These are phyloP conservation scores for Sinosuthora webbiana DNA, from an alignment of 2,113 vertebrate genomes.

Conservation along the genomic window DNA sequence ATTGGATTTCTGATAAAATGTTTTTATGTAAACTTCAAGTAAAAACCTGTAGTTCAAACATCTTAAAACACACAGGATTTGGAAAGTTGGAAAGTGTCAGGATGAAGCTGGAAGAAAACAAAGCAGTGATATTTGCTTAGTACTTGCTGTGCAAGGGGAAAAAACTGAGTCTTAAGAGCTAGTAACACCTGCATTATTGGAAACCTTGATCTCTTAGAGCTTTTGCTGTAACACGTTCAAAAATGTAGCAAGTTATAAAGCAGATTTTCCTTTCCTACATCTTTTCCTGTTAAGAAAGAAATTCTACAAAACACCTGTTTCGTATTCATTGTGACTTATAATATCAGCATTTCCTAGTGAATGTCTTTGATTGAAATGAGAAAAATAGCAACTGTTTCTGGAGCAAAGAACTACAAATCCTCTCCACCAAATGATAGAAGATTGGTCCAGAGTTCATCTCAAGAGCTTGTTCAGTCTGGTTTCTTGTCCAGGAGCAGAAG, in stretches of 20 bases:
- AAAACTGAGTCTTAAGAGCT: not conserved
- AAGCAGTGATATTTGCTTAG: not conserved
- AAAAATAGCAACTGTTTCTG: not conserved
- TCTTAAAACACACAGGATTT: not conserved
- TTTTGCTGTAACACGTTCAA: not conserved
- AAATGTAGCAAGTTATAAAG: not conserved
- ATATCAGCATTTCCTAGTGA: not conserved
- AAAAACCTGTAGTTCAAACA: not conserved
- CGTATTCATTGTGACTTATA: not conserved
- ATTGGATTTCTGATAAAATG: not conserved
- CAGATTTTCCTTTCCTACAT: not conserved
- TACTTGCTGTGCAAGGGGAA: not conserved
- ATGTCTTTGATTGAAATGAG: not conserved
- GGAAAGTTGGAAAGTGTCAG: not conserved
- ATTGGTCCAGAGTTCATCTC: not conserved
- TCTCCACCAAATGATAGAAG: not conserved
- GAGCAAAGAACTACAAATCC: not conserved
- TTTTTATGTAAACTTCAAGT: not conserved
- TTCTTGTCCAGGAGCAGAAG: not conserved
- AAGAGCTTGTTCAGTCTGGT: not conserved
- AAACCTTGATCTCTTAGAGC: not conserved
- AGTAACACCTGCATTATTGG: not conserved
- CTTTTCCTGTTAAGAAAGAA: not conserved
- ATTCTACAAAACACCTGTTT: not conserved
- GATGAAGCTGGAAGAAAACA: not conserved